Percentiles rank a stretch among this genome's conserved stretches.
These are phyloP conservation scores for Petrosia ficiformis DNA, from an alignment of 37 sponge, comb jelly and placozoan genomes.

Conservation along the genomic window DNA sequence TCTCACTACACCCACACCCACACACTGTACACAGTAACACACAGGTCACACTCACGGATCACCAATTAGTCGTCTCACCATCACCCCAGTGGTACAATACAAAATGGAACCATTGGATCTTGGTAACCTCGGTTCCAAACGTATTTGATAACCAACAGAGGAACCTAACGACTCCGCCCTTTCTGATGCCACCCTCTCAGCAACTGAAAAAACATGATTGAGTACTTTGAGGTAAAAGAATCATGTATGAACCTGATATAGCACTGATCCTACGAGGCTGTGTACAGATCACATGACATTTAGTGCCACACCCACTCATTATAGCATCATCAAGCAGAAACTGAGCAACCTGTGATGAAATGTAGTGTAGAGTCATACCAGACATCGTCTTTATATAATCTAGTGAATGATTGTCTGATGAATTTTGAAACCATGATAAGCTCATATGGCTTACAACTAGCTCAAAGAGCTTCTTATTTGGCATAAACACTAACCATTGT, in stretches of 20 bases:
- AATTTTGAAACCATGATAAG: no score
- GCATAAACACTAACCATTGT: no score
- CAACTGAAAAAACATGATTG: slow-evolving; percentile 17
- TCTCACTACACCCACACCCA: slow-evolving; percentile 61
- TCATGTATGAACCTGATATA: slow-evolving; percentile 52
- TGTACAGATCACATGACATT: slow-evolving; percentile 77
- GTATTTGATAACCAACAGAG: slow-evolving; percentile 74
- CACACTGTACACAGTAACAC: no score
- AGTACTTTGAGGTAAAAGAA: not conserved
- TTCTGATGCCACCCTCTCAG: slow-evolving; percentile 67
- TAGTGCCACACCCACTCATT: slow-evolving; percentile 65
- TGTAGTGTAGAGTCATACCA: no score
- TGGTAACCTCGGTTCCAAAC: slow-evolving; percentile 72
- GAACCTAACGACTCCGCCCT: slow-evolving; percentile 52
- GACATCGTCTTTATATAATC: no score
- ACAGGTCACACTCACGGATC: slow-evolving; percentile 43
- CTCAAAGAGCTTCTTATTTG: no score
- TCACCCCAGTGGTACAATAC: slow-evolving; percentile 73
- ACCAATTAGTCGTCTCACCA: slow-evolving; percentile 57
- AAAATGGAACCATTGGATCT: slow-evolving; percentile 52
- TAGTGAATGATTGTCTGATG: no score
- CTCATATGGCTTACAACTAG: no score
- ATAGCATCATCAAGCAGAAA: slow-evolving; percentile 86
- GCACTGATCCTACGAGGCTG: slow-evolving; percentile 93
- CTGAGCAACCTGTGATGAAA: slow-evolving; percentile 84